Evolutionary conservation across 2,797 vertebrate genomes (phyloP), one percentile per base, ranked within the genome.

Genomic region (Australoheros facetus): DNA sequence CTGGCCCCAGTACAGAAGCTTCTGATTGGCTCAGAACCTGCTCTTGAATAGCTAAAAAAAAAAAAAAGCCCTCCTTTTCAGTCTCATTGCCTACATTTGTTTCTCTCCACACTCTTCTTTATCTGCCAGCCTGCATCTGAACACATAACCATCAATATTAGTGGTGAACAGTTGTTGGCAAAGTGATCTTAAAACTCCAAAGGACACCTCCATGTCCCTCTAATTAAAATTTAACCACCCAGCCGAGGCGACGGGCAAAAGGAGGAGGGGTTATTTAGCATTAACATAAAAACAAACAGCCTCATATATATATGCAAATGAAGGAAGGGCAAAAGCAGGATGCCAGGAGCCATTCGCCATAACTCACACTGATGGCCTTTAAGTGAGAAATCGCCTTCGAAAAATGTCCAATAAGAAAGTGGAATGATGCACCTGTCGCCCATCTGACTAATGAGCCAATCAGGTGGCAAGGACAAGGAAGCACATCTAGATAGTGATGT

Each of bases 381-480:
- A 89, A 88, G 82, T 80, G 87, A 92, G 86, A 80, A 87, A 89
- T 88, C 75, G 56, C 80, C 89, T 86, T 88, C 66, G 37, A 81
- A 87, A 86, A 91, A 90, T 37, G 73, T 78, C 85, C 89, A 92
- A 87, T 90, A 89, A 90, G 87, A 86, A 87, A 84, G 89, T 77
- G 77, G 86, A 87, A 93, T 83, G 88, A 91, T 88, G 89, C 89
- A 94, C 92, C 92, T 93, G 91, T 89, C 89, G 82, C 82, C 89
- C 77, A 76, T 88, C 89, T 93, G 91, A 92, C 89, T 92, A 92
- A 94, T 92, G 91, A 91, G 83, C 87, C 90, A 93, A 93, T 93
- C 89, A 87, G 85, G 83, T 80, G 54, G 87, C 91, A 93, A 93
- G 91, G 93, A 89, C 91, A 56, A 80, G 81, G 73, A 82, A 42